Evolutionary conservation across 2,888 invertebrate genomes (phyloP), one percentile per base, ranked within the genome.

Genomic region (Cheilosia grossa): DNA sequence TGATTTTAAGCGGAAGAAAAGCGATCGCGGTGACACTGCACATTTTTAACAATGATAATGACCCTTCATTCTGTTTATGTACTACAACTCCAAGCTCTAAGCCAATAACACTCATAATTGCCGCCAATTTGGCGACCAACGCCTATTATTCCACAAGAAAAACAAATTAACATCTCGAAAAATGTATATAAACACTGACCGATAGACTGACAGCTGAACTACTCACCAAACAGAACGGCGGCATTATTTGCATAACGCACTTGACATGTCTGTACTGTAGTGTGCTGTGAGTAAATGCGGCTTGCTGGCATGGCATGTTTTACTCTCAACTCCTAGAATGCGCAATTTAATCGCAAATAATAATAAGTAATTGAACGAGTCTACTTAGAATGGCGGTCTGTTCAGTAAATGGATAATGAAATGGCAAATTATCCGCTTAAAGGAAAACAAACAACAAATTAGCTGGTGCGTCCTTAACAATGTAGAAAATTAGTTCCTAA

Each of bases 171-270:
- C 53, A 53, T 19, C 19, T 51, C 2, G 13, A 42, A 42, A 61
- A 24, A 63, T 49, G 69, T 47, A 42, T 58, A 64, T 17, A 37
- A 37, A 63, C 27, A 69, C 58, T 74, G 83, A 83, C 83, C 80
- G 80, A 75, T 80, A 49, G 59, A 80, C 74, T 83, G 83, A 74
- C 83, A 80, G 83, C 74, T 83, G 69, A 69, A 73, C 69, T 79
- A 49, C 47, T 69, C 58, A 44, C 51, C 21, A 78, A 73, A 78
- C 56, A 27, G 44, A 74, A 64, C 44, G 70, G 59, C 74, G 69
- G 74, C 64, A 80, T 83, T 83, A 80, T 83, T 83, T 83, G 80
- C 83, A 83, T 83, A 83, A 70, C 80, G 83, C 80, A 80, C 83
- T 83, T 75, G 74, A 75, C 70, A 54, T 83, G 44, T 51, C 74